phyloP scores from a whole-genome alignment of 1,140 invertebrate species.

The Sitodiplosis mosellana region DNA sequence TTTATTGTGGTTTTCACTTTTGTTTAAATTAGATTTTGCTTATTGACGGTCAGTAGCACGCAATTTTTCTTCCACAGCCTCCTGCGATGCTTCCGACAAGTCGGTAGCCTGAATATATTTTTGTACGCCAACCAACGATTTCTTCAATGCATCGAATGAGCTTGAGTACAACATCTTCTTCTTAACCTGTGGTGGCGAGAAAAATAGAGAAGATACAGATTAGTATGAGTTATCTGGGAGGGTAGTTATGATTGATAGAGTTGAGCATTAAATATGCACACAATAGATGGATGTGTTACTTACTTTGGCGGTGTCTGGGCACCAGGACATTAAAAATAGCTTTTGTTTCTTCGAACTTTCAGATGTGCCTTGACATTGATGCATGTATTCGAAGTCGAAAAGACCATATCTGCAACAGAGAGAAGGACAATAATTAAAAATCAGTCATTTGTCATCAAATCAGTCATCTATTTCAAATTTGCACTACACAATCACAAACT shows the following conservation, averaged over 20 bases:
- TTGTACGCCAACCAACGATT: constrained; percentile 85
- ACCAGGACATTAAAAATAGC: constrained; percentile 91
- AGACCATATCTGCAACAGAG: constrained; percentile 54
- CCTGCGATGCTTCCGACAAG: constrained; percentile 74
- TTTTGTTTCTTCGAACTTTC: constrained; percentile 91
- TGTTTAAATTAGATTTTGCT: constrained; percentile 2
- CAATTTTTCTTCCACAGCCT: constrained; percentile 81
- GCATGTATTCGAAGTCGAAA: constrained; percentile 89
- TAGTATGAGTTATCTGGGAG: no score
- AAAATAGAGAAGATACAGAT: background rate
- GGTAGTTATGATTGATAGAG: no score
- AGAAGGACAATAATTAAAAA: no score
- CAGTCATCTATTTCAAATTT: no score
- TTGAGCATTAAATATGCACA: background rate
- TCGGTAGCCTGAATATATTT: constrained; percentile 94
- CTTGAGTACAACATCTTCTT: constrained; percentile 99
- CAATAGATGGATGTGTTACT: background rate
- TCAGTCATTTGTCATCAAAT: no score
- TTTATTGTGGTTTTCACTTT: no score
- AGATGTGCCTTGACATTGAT: constrained; percentile 84
- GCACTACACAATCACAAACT: no score
- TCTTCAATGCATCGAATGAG: constrained; percentile 91
- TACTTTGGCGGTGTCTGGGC: constrained; percentile 81
- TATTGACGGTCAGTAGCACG: constrained; percentile 84
- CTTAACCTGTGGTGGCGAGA: constrained; percentile 44